phyloP scores from a whole-genome alignment of 2,888 invertebrate genomes.

The Caenorhabditis macrosperma region DNA sequence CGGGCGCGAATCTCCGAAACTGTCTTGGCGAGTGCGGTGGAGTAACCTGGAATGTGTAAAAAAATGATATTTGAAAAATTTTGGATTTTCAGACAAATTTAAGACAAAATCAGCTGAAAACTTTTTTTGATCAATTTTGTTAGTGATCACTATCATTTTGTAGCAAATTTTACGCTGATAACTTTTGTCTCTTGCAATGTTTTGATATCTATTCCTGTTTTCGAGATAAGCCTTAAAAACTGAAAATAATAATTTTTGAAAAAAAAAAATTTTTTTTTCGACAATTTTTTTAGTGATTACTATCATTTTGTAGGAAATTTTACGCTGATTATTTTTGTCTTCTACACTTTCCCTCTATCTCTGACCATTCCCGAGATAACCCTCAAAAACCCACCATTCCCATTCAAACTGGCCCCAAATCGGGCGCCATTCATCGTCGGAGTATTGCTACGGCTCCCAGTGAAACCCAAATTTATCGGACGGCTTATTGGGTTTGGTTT shows the following conservation, averaged over 20 bases:
- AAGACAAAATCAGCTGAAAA: background rate
- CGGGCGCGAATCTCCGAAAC: slow-evolving; percentile 66
- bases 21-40: slow-evolving; percentile 66
- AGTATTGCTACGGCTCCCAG: slow-evolving; percentile 47
- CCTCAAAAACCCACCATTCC: slow-evolving; percentile 13
- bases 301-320: background rate
- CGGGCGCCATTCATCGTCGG: slow-evolving; percentile 26
- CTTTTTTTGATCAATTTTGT: background rate
- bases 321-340: background rate
- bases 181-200: background rate
- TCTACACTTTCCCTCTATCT: too few species aligned
- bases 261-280: background rate
- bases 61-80: background rate
- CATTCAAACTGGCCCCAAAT: slow-evolving; percentile 12
- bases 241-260: too few species aligned
- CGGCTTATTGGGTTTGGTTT: slow-evolving; percentile 29
- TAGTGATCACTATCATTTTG: background rate
- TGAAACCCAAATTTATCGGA: slow-evolving; percentile 30
- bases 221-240: background rate
- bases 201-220: too few species aligned
- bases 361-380: background rate
- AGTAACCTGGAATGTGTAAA: slow-evolving; percentile 46
- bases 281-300: background rate
- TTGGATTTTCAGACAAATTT: background rate
- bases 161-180: background rate